phyloP scores from a whole-genome alignment of 2,113 vertebrate genomes.

The rat (Rattus norvegicus) region DNA sequence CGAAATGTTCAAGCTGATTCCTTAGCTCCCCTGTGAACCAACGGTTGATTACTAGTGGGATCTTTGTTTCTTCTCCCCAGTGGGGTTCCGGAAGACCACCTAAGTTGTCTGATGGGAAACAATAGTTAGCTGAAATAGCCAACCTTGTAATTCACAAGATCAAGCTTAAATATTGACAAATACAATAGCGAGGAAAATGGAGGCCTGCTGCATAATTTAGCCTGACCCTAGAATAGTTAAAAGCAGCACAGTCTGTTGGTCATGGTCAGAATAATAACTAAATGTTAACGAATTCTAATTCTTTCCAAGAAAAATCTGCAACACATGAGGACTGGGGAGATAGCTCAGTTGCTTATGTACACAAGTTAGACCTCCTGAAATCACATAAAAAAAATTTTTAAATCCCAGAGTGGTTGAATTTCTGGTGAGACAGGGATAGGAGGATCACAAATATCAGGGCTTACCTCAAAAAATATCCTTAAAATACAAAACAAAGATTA shows the following conservation, averaged over 20 bases:
- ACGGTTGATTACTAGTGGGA: not conserved
- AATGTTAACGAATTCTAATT: not conserved
- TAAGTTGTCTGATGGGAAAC: not conserved
- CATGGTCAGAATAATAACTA: not conserved
- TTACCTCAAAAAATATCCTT: constrained; percentile 49
- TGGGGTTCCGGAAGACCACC: constrained; percentile 23
- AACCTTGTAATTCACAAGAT: not conserved
- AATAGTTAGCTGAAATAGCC: not conserved
- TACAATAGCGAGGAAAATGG: not conserved
- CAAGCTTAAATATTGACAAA: not conserved
- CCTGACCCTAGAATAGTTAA: constrained; percentile 7
- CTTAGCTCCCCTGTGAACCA: not conserved
- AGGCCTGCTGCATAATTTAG: not conserved
- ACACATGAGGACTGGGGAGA: too few species aligned
- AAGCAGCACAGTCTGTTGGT: not conserved
- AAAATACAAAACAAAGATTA: constrained; percentile 15
- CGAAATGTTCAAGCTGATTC: not conserved
- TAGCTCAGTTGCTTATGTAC: not conserved
- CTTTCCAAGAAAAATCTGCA: constrained; percentile 34
- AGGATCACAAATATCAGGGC: not conserved
- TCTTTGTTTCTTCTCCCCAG: constrained; percentile 25
- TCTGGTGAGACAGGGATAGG: not conserved
- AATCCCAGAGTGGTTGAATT: not conserved
- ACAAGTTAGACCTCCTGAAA: not conserved
- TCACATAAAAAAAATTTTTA: not conserved